Evolutionary conservation across 2,797 vertebrate species (phyloP).

Genomic region (Anabacerthia variegaticeps): DNA sequence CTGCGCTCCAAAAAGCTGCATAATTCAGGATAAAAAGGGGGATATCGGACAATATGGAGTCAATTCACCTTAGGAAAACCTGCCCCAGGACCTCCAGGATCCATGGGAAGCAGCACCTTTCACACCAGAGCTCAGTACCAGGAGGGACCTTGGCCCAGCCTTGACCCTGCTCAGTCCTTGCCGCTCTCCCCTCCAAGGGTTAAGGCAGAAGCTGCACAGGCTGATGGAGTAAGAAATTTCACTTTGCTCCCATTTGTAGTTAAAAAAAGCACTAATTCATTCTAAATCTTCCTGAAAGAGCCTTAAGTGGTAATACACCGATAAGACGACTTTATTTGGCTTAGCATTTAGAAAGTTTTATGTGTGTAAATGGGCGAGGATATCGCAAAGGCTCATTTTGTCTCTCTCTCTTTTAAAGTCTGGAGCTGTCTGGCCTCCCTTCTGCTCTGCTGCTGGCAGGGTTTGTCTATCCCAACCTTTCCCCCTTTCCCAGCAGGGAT

Average conservation of each 20-base stretch:
- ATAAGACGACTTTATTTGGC: conserved; percentile 65
- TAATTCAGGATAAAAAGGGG: neutral
- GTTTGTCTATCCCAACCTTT: neutral
- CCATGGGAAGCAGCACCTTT: neutral
- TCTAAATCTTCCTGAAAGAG: conserved; percentile 66
- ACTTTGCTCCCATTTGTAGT: conserved; percentile 45
- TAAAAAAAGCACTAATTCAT: conserved; percentile 70
- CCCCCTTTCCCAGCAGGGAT: neutral
- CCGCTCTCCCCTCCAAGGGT: neutral
- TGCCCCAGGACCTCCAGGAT: neutral
- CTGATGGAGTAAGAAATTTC: conserved; percentile 20
- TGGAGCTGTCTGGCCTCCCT: neutral
- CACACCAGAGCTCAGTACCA: neutral
- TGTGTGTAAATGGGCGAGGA: conserved; percentile 54
- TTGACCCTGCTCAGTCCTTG: neutral
- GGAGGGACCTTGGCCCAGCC: neutral
- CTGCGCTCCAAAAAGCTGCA: neutral
- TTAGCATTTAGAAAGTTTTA: conserved; percentile 44
- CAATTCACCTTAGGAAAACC: neutral
- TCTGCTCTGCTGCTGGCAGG: neutral
- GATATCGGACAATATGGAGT: neutral
- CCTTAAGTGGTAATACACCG: conserved; percentile 54
- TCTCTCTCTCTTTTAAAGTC: neutral
- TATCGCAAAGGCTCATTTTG: conserved; percentile 23
- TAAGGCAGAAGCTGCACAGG: neutral